Base-by-base conservation (phyloP, 2,888 invertebrate genomes). In the Gari tellinella region DNA sequence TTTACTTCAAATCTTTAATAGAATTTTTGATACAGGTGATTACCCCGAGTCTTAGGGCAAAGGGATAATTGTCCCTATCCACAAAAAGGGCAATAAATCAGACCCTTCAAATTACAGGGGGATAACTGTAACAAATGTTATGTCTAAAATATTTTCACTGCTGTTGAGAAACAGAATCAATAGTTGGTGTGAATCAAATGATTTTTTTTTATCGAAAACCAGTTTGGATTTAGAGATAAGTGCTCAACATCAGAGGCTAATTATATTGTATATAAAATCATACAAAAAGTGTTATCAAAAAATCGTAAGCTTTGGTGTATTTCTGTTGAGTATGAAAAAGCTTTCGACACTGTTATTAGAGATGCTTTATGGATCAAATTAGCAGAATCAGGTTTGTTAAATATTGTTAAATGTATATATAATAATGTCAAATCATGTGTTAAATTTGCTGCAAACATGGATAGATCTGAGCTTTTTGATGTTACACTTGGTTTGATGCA, bases 401-500 rank as follows among this genome's bases (percentile, higher is more conserved):
- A 17, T 51, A 55, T 70, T 17, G 38, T 68, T 17, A 64, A 58
- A 52, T 55, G 60, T 38, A 64, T 74, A 15, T 74, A 74, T 52
- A 19, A 53, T 14, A 37, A 37, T 61, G 41, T 67, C n/a, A 52
- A 55, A 37, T 57, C 43, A 15, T 57, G 65, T 65, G 37, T 65
- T 10, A 65, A 57, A 56, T 17, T 31, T 15, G 26, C 38, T 17
- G 23, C 37, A 21, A 45, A n/a, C 14, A 31, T 38, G 14, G n/a
- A 43, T 2, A 12, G 17, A 1, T 64, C 55, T 1, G n/a, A 53
- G 0, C 38, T 64, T 17, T 64, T 46, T 48, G 48, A 55, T 37
- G 31, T 52, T 2, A 43, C 63, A 0, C 15, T 63, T n/a, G 45
- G 64, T 14, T 10, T 55, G 1, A 53, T 55, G n/a, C 55, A 64